Evolutionary conservation across 2,113 vertebrate species (phyloP), one percentile per base, ranked within the genome.

Genomic region (Pseudorhombus dupliciocellatus): DNA sequence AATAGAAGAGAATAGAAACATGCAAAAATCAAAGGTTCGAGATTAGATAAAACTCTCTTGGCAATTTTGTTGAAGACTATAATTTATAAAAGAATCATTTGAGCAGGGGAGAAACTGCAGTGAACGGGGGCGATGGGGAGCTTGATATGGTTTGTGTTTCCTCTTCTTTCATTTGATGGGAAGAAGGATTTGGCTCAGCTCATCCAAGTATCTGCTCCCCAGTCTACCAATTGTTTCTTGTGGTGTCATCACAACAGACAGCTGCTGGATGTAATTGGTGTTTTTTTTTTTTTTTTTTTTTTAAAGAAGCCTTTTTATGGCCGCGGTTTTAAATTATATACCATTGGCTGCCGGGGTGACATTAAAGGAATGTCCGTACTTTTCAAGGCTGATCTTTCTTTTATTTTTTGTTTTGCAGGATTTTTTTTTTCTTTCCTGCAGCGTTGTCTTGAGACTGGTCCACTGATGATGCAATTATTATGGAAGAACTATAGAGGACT

Each of bases 201-300:
- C 21, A 7, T 28, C 4, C 18, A 31, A 31, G 20, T 65, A 34
- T 22, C 42, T 63, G 14, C 61, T 30, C 20, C n/a, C 46, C 46
- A 64, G 46, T 65, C 21, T 21, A 65, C 62, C 28, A 53, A 37
- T 11, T 37, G 50, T 53, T 40, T 53, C 14, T 37, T 55, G 21
- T 40, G 0, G 20, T 57, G 22, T 42, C 60, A 70, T 70, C 30
- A 30, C 40, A 57, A 22, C 25, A 48, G 25, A 48, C 66, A 56
- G 54, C 40, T 68, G 40, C 25, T 56, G n/a, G 20, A 58, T 58
- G 20, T 48, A 25, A 20, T 20, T 69, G 37, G 14, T 6, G n/a
- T 58, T 58, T 44, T 48, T 46, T 46, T 46, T 58, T 58, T 44
- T 48, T 58, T 58, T 44, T 48, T 58, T 58, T 44, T 48, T 54